phyloP scores from a whole-genome alignment of 2,888 invertebrate species.

The Adelphocoris suturalis region DNA sequence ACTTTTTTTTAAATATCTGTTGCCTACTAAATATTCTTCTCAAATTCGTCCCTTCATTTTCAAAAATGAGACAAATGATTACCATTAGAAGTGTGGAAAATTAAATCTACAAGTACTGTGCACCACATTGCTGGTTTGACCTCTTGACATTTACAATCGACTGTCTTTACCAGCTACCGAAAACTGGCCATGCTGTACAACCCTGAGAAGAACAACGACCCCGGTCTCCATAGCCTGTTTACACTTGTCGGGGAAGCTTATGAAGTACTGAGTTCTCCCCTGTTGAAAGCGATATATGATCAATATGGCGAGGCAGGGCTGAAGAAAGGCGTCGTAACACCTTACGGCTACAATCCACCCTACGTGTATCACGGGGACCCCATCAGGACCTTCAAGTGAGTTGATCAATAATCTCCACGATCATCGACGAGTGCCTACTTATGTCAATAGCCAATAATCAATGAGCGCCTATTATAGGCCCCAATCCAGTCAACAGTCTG shows the following conservation, averaged over 20 bases:
- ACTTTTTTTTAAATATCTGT: too few relatives aligned
- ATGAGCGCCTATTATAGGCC: background rate
- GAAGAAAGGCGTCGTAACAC: conserved; percentile 88
- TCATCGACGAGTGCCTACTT: background rate
- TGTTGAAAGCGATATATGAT: conserved; percentile 88
- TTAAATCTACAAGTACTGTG: too few relatives aligned
- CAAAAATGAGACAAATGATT: too few relatives aligned
- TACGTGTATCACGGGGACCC: conserved; percentile 91
- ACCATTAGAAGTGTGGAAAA: too few relatives aligned
- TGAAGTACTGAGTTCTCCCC: conserved; percentile 86
- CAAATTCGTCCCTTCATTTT: too few relatives aligned
- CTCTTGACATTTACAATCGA: too few relatives aligned
- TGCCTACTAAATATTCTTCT: too few relatives aligned
- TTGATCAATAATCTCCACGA: conserved; percentile 1
- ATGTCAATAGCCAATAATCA: background rate
- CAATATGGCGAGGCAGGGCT: conserved; percentile 94
- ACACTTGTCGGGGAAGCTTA: conserved; percentile 87
- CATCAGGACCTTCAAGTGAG: conserved; percentile 84
- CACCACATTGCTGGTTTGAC: too few relatives aligned
- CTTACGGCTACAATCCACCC: conserved; percentile 84
- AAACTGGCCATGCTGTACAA: conserved; percentile 82
- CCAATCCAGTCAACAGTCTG: conserved; percentile 17
- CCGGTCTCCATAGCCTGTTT: conserved; percentile 80
- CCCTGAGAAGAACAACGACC: conserved; percentile 80
- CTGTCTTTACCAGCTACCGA: conserved; percentile 79